phyloP scores from a whole-genome alignment of 1,140 invertebrate species.

The Drosophila pseudoananassae region DNA sequence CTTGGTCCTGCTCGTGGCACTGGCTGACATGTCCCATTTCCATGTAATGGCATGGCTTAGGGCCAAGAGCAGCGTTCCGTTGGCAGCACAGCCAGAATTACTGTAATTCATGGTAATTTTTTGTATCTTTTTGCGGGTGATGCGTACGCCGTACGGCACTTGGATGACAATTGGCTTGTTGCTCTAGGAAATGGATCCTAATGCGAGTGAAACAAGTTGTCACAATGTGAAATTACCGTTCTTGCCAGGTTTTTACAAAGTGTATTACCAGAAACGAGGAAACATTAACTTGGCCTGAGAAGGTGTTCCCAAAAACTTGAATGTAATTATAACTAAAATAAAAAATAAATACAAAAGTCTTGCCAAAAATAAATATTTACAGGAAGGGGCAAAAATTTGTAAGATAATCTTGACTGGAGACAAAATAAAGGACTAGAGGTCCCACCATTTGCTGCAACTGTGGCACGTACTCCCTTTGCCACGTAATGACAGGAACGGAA shows the following conservation, averaged over 20 bases:
- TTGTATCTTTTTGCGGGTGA: conserved; percentile 47
- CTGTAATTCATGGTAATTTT: conserved; percentile 80
- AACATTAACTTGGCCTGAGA: background rate
- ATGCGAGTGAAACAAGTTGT: conserved; percentile 14
- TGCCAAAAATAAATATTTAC: no score
- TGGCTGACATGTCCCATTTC: conserved; percentile 51
- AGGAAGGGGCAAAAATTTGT: background rate
- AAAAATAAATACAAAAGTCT: no score
- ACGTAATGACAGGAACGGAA: conserved; percentile 44
- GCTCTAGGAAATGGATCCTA: conserved; percentile 40
- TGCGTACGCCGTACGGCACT: background rate
- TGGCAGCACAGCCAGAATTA: conserved; percentile 60
- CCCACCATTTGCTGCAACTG: conserved; percentile 21
- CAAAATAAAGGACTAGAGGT: background rate
- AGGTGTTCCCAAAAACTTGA: background rate
- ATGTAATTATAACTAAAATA: background rate
- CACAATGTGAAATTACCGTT: background rate
- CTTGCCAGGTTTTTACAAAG: background rate
- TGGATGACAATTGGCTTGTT: conserved; percentile 22
- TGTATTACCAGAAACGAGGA: background rate
- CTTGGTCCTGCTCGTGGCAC: conserved; percentile 11
- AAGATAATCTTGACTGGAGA: conserved; percentile 4
- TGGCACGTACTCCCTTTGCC: conserved; percentile 69
- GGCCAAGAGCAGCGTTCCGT: conserved; percentile 42
- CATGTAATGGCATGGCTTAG: conserved; percentile 70